Conservation (phyloP, 2,797 vertebrate genomes). For the Tauraco hartlaubi region DNA sequence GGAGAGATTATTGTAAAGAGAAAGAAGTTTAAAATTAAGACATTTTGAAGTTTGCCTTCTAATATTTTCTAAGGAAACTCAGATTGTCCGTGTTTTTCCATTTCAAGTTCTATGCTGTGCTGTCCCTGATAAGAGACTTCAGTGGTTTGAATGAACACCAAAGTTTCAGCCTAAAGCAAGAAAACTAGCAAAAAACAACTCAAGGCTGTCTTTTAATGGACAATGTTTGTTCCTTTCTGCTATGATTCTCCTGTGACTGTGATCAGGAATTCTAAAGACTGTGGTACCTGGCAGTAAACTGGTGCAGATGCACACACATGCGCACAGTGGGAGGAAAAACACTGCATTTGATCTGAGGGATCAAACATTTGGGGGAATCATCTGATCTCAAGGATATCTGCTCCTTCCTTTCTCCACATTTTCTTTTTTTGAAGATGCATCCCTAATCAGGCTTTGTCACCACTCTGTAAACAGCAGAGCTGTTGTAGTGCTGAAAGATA, state of each 20-base stretch:
- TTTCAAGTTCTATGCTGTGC: constrained; percentile 49
- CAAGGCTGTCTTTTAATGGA: constrained; percentile 61
- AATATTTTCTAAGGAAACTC: constrained; percentile 29
- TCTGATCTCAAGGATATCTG: constrained; percentile 36
- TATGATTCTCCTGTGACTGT: constrained; percentile 14
- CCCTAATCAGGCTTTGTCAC: neutral
- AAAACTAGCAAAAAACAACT: constrained; percentile 33
- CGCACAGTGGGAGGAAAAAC: neutral
- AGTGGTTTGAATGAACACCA: constrained; percentile 54
- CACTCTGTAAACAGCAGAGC: neutral
- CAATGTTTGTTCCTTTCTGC: constrained; percentile 44
- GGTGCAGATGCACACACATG: neutral
- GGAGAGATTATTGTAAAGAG: neutral
- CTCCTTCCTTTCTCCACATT: neutral
- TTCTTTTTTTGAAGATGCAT: neutral
- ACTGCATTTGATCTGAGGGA: constrained; percentile 34
- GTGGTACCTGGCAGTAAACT: constrained; percentile 13
- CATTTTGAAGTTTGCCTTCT: constrained; percentile 23
- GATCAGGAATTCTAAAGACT: constrained; percentile 58
- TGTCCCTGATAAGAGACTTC: constrained; percentile 67
- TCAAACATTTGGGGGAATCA: constrained; percentile 13
- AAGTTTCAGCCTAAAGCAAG: constrained; percentile 55
- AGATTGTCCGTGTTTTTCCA: neutral
- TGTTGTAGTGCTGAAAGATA: neutral
- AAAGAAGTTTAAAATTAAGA: constrained; percentile 24